Conservation (phyloP, 2,888 invertebrate genomes). For the Epiblema foenella region DNA sequence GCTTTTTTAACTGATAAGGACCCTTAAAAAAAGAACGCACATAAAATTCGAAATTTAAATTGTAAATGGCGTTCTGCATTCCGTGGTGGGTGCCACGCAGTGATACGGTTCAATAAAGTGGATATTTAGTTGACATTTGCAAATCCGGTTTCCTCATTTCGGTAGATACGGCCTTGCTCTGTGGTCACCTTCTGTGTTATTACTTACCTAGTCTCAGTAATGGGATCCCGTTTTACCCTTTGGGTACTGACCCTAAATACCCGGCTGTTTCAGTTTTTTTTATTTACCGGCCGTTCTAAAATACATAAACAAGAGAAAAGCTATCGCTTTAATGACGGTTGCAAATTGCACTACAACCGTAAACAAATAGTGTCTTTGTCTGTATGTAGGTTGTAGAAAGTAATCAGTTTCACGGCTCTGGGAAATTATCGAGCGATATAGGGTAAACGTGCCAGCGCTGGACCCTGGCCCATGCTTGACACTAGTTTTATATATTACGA, state of each 20-base stretch:
- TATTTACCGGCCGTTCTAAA: background rate
- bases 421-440: slow-evolving; percentile 13
- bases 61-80: slow-evolving; percentile 29
- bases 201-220: too few relatives aligned
- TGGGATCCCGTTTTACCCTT: too few relatives aligned
- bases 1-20: too few relatives aligned
- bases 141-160: slow-evolving; percentile 70
- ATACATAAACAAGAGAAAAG: background rate
- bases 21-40: background rate
- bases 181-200: slow-evolving; percentile 18
- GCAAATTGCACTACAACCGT: background rate
- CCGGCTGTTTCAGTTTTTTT: background rate
- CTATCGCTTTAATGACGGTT: slow-evolving; percentile 9
- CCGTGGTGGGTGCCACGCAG: slow-evolving; percentile 59
- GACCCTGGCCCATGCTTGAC: too few relatives aligned
- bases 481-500: too few relatives aligned
- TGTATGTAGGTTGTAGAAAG: slow-evolving; percentile 32
- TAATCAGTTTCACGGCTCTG: slow-evolving; percentile 13
- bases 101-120: slow-evolving; percentile 46
- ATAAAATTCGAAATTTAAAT: slow-evolving; percentile 34
- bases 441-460: too few relatives aligned
- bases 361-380: slow-evolving; percentile 24
- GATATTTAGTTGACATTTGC: slow-evolving; percentile 69
- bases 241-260: too few relatives aligned
- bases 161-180: slow-evolving; percentile 74